Percentiles rank a stretch among this genome's conserved stretches.
These are phyloP conservation scores for Drosophila setifemur DNA, from an alignment of 1,140 invertebrate species.

Conservation along the genomic window DNA sequence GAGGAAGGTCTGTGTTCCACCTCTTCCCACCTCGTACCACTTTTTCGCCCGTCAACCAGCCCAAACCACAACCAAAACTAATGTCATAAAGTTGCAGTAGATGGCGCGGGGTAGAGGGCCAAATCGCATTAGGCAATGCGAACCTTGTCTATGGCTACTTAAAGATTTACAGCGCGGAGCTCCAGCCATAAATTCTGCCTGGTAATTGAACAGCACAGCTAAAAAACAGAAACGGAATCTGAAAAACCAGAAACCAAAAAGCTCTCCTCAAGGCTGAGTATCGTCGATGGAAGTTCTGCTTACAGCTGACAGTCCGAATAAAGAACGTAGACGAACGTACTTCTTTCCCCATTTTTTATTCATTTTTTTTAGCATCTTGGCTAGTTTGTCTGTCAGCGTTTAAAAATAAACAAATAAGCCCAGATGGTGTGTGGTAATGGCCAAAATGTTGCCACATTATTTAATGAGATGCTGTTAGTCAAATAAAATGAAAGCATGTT, in stretches of 20 bases:
- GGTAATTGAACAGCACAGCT: slow-evolving; percentile 33
- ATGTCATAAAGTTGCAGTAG: slow-evolving; percentile 56
- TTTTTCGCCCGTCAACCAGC: not conserved
- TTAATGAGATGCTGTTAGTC: slow-evolving; percentile 26
- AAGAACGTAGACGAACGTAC: slow-evolving; percentile 21
- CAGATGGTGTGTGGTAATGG: slow-evolving; percentile 27
- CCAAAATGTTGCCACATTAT: slow-evolving; percentile 24
- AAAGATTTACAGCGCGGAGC: slow-evolving; percentile 50
- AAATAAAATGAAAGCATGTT: slow-evolving; percentile 2
- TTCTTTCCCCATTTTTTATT: slow-evolving; percentile 7
- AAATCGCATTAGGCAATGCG: slow-evolving; percentile 51
- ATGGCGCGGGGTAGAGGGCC: slow-evolving; percentile 1
- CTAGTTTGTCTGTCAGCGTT: slow-evolving; percentile 27
- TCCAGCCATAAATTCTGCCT: slow-evolving; percentile 42
- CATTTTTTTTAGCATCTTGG: slow-evolving; percentile 5
- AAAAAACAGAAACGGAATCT: slow-evolving; percentile 1
- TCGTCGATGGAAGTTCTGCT: slow-evolving; percentile 35
- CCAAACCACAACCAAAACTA: slow-evolving; percentile 47
- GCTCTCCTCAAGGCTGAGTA: slow-evolving; percentile 40
- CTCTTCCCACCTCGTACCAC: not conserved
- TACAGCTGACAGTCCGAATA: slow-evolving; percentile 13
- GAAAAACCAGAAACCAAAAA: slow-evolving; percentile 19
- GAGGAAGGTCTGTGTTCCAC: not conserved
- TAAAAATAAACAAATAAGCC: slow-evolving; percentile 39
- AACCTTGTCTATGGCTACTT: slow-evolving; percentile 52